Evolutionary conservation across 2,797 vertebrate genomes (phyloP).

Genomic region (Myotis myotis): DNA sequence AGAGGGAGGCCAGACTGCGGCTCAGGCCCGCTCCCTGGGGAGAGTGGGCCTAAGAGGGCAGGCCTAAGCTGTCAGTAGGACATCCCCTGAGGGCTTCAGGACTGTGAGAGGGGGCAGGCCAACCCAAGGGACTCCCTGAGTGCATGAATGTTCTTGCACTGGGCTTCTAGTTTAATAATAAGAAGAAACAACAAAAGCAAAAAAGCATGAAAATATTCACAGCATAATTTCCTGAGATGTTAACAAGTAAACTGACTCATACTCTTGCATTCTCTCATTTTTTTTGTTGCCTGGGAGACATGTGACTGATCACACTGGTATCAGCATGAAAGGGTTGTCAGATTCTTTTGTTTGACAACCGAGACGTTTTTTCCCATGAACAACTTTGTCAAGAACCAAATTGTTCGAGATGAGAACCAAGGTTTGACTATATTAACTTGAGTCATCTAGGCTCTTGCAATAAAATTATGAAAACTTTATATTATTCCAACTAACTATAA

Average conservation of each 20-base stretch:
- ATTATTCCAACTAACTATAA: not conserved
- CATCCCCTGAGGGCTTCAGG: too few species aligned
- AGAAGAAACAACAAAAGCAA: not conserved
- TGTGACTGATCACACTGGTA: not conserved
- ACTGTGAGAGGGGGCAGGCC: too few species aligned
- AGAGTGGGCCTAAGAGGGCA: too few species aligned
- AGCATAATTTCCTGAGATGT: not conserved
- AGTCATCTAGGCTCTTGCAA: not conserved
- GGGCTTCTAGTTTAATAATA: not conserved
- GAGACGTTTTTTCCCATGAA: not conserved
- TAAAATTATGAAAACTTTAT: not conserved
- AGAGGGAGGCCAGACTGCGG: too few species aligned
- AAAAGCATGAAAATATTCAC: not conserved
- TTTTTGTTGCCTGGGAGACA: not conserved
- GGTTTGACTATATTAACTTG: not conserved
- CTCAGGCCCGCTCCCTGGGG: too few species aligned
- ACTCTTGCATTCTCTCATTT: not conserved
- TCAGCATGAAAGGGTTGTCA: not conserved
- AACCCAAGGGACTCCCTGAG: too few species aligned
- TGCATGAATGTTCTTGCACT: too few species aligned
- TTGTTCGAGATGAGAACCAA: not conserved
- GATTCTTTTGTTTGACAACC: not conserved
- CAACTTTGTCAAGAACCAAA: not conserved
- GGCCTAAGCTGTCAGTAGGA: too few species aligned
- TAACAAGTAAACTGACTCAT: not conserved